phyloP scores from a whole-genome alignment of 2,113 vertebrate genomes.

The Leucopsar rothschildi region DNA sequence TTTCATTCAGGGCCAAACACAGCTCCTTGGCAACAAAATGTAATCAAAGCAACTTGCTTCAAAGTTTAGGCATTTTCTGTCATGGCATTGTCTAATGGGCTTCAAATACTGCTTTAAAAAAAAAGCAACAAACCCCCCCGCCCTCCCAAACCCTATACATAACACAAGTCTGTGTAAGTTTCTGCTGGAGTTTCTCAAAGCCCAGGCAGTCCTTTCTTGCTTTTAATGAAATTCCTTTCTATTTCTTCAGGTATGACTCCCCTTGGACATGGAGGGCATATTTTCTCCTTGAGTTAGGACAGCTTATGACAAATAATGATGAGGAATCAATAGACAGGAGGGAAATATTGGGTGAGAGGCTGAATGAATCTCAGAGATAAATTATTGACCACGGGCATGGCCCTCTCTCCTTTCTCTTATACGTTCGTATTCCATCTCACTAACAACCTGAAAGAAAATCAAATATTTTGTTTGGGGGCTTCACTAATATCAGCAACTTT shows the following conservation, averaged over 20 bases:
- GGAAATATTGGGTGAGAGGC: constrained; percentile 81
- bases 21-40: constrained; percentile 45
- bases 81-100: constrained; percentile 34
- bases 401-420: constrained; percentile 78
- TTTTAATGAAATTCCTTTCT: constrained; percentile 87
- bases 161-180: constrained; percentile 71
- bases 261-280: constrained; percentile 78
- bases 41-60: constrained; percentile 57
- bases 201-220: constrained; percentile 72
- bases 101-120: not conserved
- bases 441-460: constrained; percentile 93
- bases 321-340: constrained; percentile 82
- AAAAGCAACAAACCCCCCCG: not conserved
- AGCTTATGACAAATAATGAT: constrained; percentile 86
- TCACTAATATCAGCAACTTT: constrained; percentile 97
- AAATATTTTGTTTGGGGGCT: constrained; percentile 98
- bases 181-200: constrained; percentile 73
- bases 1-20: constrained; percentile 55
- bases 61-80: constrained; percentile 41
- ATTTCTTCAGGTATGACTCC: constrained; percentile 84
- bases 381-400: constrained; percentile 83
- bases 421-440: constrained; percentile 82
- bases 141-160: not conserved
- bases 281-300: constrained; percentile 81
- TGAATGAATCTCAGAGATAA: constrained; percentile 87